A percentile compares a stretch with the other conserved stretches of the same genome.
Conservation (phyloP, 2,888 invertebrate species). For the Xylocampa areola region DNA sequence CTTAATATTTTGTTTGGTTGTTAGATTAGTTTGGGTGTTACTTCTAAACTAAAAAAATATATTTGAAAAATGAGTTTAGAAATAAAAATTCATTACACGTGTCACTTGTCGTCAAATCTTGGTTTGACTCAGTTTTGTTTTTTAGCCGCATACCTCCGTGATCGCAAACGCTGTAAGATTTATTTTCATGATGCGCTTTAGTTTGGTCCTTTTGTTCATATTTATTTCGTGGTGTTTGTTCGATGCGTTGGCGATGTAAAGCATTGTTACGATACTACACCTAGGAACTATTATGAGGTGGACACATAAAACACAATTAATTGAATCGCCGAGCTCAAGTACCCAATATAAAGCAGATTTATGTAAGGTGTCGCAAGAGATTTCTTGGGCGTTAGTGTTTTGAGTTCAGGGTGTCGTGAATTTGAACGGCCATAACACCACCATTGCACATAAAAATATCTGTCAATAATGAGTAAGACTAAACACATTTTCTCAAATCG, state of each 20-base stretch:
- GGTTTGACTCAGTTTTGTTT: too few relatives aligned
- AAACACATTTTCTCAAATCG: slow-evolving; percentile 57
- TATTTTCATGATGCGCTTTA: not conserved
- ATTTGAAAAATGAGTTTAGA: too few relatives aligned
- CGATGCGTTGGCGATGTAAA: slow-evolving; percentile 53
- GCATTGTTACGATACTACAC: slow-evolving; percentile 35
- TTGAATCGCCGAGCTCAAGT: slow-evolving; percentile 11
- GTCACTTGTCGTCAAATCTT: too few relatives aligned
- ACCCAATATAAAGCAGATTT: slow-evolving; percentile 12
- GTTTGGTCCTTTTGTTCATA: slow-evolving; percentile 36
- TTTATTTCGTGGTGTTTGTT: slow-evolving; percentile 4
- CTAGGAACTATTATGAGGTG: slow-evolving; percentile 19
- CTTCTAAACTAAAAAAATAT: too few relatives aligned
- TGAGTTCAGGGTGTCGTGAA: not conserved
- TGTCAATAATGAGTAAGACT: slow-evolving; percentile 36
- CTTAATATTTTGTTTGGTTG: too few relatives aligned
- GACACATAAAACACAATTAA: slow-evolving; percentile 43
- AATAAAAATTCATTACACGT: too few relatives aligned
- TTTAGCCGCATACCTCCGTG: too few relatives aligned
- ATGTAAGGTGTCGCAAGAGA: slow-evolving; percentile 3
- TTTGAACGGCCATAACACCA: slow-evolving; percentile 23
- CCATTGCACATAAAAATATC: slow-evolving; percentile 33
- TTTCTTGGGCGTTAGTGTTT: not conserved
- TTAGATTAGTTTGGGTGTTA: too few relatives aligned
- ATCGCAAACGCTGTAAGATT: too few relatives aligned